Percentiles rank a stretch among this genome's conserved stretches.
Evolutionary conservation across 2,797 vertebrate species (phyloP).

Genomic region (Urocyon cinereoargenteus): DNA sequence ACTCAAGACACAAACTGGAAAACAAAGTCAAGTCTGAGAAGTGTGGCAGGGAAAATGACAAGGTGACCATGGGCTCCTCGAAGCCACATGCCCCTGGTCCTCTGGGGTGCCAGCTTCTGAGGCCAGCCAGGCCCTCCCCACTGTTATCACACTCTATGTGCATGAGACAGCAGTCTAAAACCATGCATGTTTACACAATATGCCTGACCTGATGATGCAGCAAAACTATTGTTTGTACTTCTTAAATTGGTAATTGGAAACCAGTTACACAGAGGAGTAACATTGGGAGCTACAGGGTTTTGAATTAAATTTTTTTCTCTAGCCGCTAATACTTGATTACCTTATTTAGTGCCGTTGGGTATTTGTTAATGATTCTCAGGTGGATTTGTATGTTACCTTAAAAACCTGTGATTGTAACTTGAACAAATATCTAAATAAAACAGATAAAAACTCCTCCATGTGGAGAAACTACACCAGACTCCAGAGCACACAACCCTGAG

Average conservation of each 20-base stretch:
- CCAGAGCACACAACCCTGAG: no score
- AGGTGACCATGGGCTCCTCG: background rate
- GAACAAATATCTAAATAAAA: constrained; percentile 49
- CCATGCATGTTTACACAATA: no score
- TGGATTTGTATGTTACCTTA: background rate
- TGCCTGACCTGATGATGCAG: background rate
- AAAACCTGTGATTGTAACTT: constrained; percentile 32
- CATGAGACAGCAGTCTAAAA: background rate
- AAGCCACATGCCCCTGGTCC: no score
- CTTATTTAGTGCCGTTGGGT: background rate
- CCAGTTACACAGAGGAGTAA: constrained; percentile 32
- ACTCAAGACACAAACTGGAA: background rate
- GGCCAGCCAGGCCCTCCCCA: background rate
- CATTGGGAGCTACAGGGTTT: background rate
- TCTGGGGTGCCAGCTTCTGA: background rate
- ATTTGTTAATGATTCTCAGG: background rate
- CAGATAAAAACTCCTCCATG: background rate
- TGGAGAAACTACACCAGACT: background rate
- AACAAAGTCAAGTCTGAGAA: background rate
- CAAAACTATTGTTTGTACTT: constrained; percentile 56
- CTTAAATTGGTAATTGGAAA: constrained; percentile 48
- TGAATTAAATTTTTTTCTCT: background rate
- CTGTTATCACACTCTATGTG: background rate
- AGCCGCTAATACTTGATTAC: background rate
- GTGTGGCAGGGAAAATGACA: no score